These are phyloP conservation scores for Triops longicaudatus DNA, from an alignment of 1,140 invertebrate genomes.

Conservation along the genomic window DNA sequence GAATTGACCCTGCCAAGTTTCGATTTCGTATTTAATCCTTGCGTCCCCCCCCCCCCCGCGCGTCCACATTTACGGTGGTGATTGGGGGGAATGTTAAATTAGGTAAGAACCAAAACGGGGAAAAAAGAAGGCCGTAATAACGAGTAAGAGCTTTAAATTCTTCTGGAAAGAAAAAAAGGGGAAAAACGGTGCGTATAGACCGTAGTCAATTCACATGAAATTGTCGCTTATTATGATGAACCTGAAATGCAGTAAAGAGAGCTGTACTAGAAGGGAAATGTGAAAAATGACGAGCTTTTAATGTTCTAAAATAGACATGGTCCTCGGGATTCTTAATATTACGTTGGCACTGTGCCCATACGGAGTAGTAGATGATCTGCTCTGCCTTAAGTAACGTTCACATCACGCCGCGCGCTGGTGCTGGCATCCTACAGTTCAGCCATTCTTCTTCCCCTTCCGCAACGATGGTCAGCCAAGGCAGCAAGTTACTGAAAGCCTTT, in stretches of 20 bases:
- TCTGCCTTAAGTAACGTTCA: not conserved
- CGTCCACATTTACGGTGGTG: not conserved
- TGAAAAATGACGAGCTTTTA: not conserved
- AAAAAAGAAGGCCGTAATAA: not conserved
- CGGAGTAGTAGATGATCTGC: not conserved
- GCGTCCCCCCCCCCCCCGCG: not conserved
- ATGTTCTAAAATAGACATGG: not conserved
- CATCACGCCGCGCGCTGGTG: conserved; percentile 2
- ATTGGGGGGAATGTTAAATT: not conserved
- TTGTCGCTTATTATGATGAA: not conserved
- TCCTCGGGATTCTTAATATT: not conserved
- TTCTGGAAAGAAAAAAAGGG: not conserved
- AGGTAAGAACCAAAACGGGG: not conserved
- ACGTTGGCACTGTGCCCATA: conserved; percentile 1
- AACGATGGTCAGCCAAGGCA: conserved; percentile 5
- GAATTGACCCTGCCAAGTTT: conserved; percentile 15
- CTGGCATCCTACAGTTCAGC: conserved; percentile 1
- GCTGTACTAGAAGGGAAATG: not conserved
- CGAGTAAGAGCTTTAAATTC: not conserved
- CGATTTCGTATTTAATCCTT: not conserved
- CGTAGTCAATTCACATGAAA: not conserved
- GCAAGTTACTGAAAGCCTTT: not conserved
- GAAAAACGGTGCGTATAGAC: too few species aligned
- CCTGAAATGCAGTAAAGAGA: not conserved
- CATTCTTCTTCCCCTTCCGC: conserved; percentile 14